A percentile compares a stretch with the other conserved stretches of the same genome.
Conservation (phyloP, 2,888 invertebrate species). For the Cerceris rybyensis region DNA sequence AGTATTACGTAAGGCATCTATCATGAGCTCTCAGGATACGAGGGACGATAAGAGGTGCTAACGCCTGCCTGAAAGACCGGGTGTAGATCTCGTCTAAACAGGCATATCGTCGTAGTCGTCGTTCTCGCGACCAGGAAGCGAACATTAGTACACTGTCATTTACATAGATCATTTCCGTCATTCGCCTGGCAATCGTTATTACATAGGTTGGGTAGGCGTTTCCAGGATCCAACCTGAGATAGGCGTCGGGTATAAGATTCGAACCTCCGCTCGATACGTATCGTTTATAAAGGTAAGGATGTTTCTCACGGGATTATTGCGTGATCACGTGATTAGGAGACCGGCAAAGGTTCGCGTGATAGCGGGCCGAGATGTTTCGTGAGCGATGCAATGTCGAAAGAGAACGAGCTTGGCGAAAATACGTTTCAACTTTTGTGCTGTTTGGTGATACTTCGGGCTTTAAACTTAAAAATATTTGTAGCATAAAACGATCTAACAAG, state of each 20-base stretch:
- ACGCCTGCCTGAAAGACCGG: conserved; percentile 34
- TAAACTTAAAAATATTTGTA: no score
- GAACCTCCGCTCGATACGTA: conserved; percentile 23
- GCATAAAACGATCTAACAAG: no score
- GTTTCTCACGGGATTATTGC: conserved; percentile 54
- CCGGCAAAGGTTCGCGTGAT: conserved; percentile 27
- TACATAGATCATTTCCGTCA: conserved; percentile 23
- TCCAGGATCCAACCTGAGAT: conserved; percentile 11
- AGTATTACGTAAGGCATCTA: conserved; percentile 54
- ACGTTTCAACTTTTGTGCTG: no score
- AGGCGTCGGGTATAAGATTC: conserved; percentile 1
- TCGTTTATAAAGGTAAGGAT: conserved; percentile 28
- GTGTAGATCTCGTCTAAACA: conserved; percentile 13
- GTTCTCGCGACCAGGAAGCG: conserved; percentile 31
- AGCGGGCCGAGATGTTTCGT: conserved; percentile 21
- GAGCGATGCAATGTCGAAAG: conserved; percentile 21
- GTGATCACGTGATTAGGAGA: conserved; percentile 39
- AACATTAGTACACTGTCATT: conserved; percentile 18
- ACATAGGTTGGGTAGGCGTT: conserved; percentile 1
- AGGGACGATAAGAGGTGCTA: conserved; percentile 47
- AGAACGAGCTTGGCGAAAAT: not conserved
- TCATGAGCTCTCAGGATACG: conserved; percentile 26
- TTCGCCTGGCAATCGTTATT: conserved; percentile 21
- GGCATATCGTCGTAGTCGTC: conserved; percentile 4
- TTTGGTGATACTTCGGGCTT: no score